phyloP scores from a whole-genome alignment of 2,888 invertebrate species.

The Boloria euphrosyne region DNA sequence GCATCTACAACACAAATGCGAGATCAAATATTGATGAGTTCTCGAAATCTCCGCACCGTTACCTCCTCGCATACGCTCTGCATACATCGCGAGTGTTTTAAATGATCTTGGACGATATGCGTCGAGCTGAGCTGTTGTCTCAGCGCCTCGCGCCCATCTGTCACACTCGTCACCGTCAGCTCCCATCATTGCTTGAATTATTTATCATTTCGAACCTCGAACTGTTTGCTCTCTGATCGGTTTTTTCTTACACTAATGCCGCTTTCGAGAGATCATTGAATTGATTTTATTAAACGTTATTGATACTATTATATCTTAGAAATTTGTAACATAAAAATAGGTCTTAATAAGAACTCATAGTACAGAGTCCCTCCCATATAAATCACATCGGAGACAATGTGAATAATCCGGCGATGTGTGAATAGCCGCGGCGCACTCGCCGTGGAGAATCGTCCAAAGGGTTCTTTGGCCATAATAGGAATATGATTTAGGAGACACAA shows the following conservation, averaged over 20 bases:
- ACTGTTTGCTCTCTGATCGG: neutral
- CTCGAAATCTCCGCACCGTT: constrained; percentile 50
- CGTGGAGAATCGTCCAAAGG: constrained; percentile 53
- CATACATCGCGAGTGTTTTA: constrained; percentile 46
- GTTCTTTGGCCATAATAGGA: constrained; percentile 45
- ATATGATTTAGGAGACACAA: constrained; percentile 51
- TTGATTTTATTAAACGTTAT: neutral
- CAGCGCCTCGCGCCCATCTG: neutral
- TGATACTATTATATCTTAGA: too few species aligned
- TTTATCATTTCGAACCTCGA: constrained; percentile 4
- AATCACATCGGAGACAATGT: constrained; percentile 36
- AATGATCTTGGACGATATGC: neutral
- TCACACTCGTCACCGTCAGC: constrained; percentile 6
- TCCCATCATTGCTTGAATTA: constrained; percentile 15
- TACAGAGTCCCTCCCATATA: constrained; percentile 31
- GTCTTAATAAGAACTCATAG: neutral
- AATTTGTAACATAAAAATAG: neutral
- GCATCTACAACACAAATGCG: constrained; percentile 63
- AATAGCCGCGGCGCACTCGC: constrained; percentile 38
- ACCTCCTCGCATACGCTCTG: constrained; percentile 49
- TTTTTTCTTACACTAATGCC: neutral
- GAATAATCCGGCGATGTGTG: constrained; percentile 30
- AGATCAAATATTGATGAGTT: constrained; percentile 69
- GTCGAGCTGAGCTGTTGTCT: constrained; percentile 3
- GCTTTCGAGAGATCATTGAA: neutral